Percentiles rank a stretch among this genome's conserved stretches.
phyloP scores from a whole-genome alignment of 2,888 invertebrate genomes.

The Rhagophthalmus giganteus region DNA sequence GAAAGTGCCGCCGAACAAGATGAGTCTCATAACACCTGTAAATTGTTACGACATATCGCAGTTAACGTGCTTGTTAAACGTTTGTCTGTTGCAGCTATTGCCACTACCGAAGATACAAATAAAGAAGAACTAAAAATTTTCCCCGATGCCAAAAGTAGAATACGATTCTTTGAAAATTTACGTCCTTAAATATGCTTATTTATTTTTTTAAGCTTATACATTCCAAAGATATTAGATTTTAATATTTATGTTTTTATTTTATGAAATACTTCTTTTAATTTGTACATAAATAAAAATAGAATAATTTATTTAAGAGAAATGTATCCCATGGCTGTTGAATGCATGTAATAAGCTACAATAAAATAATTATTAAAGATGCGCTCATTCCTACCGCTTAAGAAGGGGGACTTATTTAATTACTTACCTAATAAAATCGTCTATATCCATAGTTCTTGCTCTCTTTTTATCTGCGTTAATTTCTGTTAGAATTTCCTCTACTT shows the following conservation, averaged over 20 bases:
- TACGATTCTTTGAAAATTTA: slow-evolving; percentile 44
- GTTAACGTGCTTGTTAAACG: not conserved
- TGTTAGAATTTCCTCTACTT: slow-evolving; percentile 74
- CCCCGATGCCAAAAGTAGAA: slow-evolving; percentile 40
- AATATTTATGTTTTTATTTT: slow-evolving; percentile 23
- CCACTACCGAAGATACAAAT: slow-evolving; percentile 1
- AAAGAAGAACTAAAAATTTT: slow-evolving; percentile 11
- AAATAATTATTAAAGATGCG: slow-evolving; percentile 22
- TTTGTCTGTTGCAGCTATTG: slow-evolving; percentile 2
- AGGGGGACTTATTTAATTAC: slow-evolving; percentile 37
- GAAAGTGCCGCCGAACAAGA: slow-evolving; percentile 1
- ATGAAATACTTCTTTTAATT: slow-evolving; percentile 13
- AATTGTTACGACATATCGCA: not conserved
- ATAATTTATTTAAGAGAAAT: slow-evolving; percentile 70
- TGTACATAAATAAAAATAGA: slow-evolving; percentile 29
- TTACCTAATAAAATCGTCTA: slow-evolving; percentile 89
- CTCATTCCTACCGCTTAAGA: too few relatives aligned
- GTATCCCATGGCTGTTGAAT: slow-evolving; percentile 91
- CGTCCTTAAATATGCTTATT: slow-evolving; percentile 44
- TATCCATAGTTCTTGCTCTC: slow-evolving; percentile 91
- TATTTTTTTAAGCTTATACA: slow-evolving; percentile 39
- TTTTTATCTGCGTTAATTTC: slow-evolving; percentile 71
- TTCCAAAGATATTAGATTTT: slow-evolving; percentile 37
- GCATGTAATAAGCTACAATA: slow-evolving; percentile 67
- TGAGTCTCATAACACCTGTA: not conserved